These are phyloP conservation scores for Phrynosoma platyrhinos DNA, from an alignment of 2,113 vertebrate genomes.

Conservation along the genomic window DNA sequence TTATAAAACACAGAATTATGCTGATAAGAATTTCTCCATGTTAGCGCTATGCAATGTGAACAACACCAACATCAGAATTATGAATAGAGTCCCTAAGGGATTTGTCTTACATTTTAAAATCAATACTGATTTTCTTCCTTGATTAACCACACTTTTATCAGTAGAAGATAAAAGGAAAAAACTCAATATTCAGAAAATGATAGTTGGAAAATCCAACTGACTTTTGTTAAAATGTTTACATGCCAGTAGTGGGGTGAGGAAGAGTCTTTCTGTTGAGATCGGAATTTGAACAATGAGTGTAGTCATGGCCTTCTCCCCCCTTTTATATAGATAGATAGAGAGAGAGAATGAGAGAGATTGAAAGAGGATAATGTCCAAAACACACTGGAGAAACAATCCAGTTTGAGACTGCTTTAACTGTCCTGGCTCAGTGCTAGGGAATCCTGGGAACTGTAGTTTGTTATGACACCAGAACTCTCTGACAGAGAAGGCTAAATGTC, in stretches of 20 bases:
- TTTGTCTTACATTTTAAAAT: background rate
- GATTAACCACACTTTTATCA: background rate
- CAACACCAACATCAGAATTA: conserved; percentile 2
- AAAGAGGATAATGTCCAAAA: no score
- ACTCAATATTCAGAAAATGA: background rate
- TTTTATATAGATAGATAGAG: background rate
- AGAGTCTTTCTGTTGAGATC: no score
- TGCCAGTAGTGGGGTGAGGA: background rate
- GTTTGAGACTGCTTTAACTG: no score
- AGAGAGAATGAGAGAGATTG: no score
- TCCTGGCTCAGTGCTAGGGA: no score
- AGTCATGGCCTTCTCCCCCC: no score
- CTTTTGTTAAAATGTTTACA: background rate
- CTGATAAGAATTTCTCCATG: background rate
- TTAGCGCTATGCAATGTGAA: background rate
- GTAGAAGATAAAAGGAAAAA: background rate
- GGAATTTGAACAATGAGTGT: no score
- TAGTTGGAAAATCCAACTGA: background rate
- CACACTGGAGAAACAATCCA: no score
- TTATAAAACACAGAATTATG: conserved; percentile 6
- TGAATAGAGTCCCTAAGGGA: background rate
- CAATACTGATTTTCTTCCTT: background rate
- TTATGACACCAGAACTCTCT: no score
- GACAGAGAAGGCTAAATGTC: no score
- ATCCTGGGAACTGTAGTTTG: no score